Conservation (phyloP, 2,113 vertebrate genomes). For the Crotophaga sulcirostris region DNA sequence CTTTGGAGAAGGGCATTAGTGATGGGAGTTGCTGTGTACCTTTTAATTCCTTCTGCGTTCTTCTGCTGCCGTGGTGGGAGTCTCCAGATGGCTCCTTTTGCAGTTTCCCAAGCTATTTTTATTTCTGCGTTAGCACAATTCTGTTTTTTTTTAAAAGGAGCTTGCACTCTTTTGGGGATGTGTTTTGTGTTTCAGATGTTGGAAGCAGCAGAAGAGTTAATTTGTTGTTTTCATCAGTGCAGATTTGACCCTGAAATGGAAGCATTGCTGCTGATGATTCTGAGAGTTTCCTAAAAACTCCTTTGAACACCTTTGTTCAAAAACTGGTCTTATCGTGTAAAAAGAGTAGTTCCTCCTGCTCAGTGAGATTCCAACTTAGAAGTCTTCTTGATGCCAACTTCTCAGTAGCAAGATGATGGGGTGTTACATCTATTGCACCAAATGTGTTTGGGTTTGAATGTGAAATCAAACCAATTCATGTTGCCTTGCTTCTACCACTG, state of each 20-base stretch:
- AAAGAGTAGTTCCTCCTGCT: not conserved
- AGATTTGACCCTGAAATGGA: not conserved
- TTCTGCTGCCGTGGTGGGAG: not conserved
- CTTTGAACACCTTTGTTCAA: not conserved
- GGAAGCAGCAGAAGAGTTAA: not conserved
- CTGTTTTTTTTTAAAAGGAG: not conserved
- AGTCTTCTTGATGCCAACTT: rapidly evolving
- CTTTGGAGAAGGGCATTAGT: not conserved
- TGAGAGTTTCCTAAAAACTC: not conserved
- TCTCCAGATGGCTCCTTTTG: conserved; percentile 55
- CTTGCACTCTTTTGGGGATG: not conserved
- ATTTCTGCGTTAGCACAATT: not conserved
- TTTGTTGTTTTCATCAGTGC: not conserved
- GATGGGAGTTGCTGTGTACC: not conserved
- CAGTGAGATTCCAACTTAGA: not conserved
- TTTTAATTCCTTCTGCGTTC: not conserved
- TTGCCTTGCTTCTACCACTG: not conserved
- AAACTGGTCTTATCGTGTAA: not conserved
- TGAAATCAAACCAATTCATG: not conserved
- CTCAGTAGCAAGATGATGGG: not conserved
- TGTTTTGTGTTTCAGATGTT: not conserved
- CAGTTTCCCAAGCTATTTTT: conserved; percentile 30
- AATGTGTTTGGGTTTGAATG: not conserved
- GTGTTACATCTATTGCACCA: not conserved
- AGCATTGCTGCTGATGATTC: not conserved